Evolutionary conservation across 2,113 vertebrate genomes (phyloP).

Genomic region (Procavia capensis): DNA sequence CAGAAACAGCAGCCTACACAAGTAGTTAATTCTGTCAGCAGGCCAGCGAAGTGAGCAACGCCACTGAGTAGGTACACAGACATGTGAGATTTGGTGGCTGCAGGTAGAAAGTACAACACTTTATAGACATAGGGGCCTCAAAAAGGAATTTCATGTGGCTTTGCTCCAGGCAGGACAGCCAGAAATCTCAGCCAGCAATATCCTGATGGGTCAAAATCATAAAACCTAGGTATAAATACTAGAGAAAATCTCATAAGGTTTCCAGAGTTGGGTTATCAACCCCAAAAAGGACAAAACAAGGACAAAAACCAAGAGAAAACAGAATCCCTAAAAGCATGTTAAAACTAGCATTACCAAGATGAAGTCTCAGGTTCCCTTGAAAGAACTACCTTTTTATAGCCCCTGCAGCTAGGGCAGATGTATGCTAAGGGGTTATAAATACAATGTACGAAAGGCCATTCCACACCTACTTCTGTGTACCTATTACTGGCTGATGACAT

Average conservation of each 20-base stretch:
- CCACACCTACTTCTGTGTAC: neutral
- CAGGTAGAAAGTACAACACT: neutral
- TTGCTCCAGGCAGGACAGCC: neutral
- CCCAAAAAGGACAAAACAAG: slow-evolving; percentile 21
- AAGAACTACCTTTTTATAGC: neutral
- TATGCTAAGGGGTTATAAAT: neutral
- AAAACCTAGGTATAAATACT: neutral
- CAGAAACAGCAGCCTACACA: neutral
- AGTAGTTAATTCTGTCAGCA: neutral
- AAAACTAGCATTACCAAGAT: slow-evolving; percentile 17
- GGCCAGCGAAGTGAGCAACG: neutral
- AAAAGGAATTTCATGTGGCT: neutral
- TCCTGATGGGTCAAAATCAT: neutral
- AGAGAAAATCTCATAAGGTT: neutral
- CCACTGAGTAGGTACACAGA: neutral
- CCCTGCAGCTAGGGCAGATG: neutral
- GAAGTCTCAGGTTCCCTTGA: neutral
- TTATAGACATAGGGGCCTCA: slow-evolving; percentile 7
- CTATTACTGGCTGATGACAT: slow-evolving; percentile 18
- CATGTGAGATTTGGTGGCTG: neutral
- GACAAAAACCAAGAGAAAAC: slow-evolving; percentile 11
- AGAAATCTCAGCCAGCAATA: slow-evolving; percentile 26
- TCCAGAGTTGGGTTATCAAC: neutral
- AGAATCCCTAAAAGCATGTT: neutral
- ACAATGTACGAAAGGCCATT: neutral